A percentile compares a stretch with the other conserved stretches of the same genome.
These are phyloP conservation scores for Dinomys branickii DNA, from an alignment of 2,113 vertebrate species.

Conservation along the genomic window DNA sequence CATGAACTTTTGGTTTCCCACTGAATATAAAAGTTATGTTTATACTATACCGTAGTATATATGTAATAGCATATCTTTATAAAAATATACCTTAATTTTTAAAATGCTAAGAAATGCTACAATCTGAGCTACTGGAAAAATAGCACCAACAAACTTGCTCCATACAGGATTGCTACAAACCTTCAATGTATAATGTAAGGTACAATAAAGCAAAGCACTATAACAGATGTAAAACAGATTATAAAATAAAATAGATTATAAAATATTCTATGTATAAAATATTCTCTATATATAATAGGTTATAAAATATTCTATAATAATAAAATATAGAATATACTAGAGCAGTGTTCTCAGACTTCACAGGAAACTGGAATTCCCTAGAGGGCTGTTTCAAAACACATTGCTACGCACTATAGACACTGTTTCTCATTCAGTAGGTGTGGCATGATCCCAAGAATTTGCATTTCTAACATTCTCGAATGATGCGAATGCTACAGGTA, in stretches of 20 bases:
- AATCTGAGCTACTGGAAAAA: not conserved
- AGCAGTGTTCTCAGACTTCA: slow-evolving; percentile 18
- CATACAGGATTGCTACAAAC: not conserved
- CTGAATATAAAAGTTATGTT: not conserved
- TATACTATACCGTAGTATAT: not conserved
- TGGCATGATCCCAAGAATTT: not conserved
- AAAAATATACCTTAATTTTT: not conserved
- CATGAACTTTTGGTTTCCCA: not conserved
- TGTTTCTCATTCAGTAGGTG: slow-evolving; percentile 25
- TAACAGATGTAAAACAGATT: too few relatives aligned
- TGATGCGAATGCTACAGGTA: not conserved
- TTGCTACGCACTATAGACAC: not conserved
- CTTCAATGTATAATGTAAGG: not conserved
- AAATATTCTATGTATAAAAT: too few relatives aligned
- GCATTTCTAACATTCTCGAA: not conserved
- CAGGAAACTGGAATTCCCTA: not conserved
- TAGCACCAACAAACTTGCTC: not conserved
- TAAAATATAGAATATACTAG: slow-evolving; percentile 8
- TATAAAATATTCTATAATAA: not conserved
- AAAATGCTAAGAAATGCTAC: not conserved
- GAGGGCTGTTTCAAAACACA: not conserved
- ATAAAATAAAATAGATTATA: too few relatives aligned
- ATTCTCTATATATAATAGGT: too few relatives aligned
- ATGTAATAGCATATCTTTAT: not conserved
- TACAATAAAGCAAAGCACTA: not conserved